Conservation (phyloP, 2,113 vertebrate species). For the Thalassarche chlororhynchos region DNA sequence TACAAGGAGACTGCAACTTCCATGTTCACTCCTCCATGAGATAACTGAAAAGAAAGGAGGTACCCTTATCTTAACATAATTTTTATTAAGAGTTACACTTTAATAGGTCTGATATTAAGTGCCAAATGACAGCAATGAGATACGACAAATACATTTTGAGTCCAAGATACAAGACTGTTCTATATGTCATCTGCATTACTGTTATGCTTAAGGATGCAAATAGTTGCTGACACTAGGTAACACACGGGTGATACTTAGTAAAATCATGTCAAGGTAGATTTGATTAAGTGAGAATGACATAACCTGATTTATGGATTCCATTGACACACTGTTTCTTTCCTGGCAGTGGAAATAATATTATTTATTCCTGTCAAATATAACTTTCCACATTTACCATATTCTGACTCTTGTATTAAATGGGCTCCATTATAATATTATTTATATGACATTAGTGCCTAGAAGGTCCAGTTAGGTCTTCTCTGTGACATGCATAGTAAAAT, state of each 20-base stretch:
- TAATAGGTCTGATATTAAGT: conserved; percentile 3
- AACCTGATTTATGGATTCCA: conserved; percentile 20
- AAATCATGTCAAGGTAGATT: conserved; percentile 50
- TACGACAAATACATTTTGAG: conserved; percentile 39
- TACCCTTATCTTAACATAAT: background rate
- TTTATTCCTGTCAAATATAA: conserved; percentile 2
- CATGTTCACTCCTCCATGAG: background rate
- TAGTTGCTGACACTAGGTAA: conserved; percentile 7
- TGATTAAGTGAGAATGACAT: conserved; percentile 29
- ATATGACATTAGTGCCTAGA: background rate
- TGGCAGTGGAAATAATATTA: background rate
- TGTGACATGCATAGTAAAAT: background rate
- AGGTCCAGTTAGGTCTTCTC: background rate
- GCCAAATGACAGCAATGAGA: conserved; percentile 18
- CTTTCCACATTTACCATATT: background rate
- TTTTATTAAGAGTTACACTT: background rate
- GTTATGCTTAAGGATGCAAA: conserved; percentile 20
- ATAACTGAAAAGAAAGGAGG: background rate
- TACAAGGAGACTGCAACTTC: background rate
- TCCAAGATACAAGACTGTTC: background rate
- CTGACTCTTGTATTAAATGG: background rate
- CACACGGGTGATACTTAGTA: background rate
- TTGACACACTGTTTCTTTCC: background rate
- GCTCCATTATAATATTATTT: background rate
- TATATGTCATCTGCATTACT: conserved; percentile 9